Conservation (phyloP, 2,888 invertebrate species). For the Amphimallon solstitiale region DNA sequence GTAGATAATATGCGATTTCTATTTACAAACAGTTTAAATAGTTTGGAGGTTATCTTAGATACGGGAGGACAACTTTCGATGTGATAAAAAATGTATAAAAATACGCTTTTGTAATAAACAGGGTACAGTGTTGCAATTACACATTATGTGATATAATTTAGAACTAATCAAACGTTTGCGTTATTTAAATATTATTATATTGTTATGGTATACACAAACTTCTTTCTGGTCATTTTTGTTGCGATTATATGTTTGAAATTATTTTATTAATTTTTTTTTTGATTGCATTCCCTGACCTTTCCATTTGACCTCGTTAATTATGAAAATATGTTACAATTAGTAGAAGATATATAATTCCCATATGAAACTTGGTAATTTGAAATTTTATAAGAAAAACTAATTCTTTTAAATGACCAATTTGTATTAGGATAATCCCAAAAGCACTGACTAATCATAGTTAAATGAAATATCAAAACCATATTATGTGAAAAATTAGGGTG, state of each 20-base stretch:
- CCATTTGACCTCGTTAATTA: too few species aligned
- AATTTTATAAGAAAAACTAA: too few species aligned
- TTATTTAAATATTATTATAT: background rate
- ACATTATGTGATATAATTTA: conserved; percentile 20
- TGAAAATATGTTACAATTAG: too few species aligned
- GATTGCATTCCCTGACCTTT: too few species aligned
- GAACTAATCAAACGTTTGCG: conserved; percentile 12
- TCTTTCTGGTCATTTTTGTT: background rate
- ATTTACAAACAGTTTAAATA: conserved; percentile 42
- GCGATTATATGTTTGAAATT: background rate
- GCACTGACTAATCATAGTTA: too few species aligned
- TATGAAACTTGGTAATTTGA: too few species aligned
- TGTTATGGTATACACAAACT: background rate
- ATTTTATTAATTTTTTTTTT: too few species aligned
- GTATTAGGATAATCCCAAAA: too few species aligned
- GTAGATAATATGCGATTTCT: conserved; percentile 35
- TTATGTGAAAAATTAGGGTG: too few species aligned
- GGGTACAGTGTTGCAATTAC: conserved; percentile 32
- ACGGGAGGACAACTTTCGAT: conserved; percentile 41
- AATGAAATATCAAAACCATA: too few species aligned
- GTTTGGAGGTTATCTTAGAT: conserved; percentile 46
- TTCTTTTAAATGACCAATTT: too few species aligned
- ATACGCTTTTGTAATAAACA: conserved; percentile 38
- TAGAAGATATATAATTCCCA: too few species aligned
- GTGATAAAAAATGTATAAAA: conserved; percentile 36